These are phyloP conservation scores for Clarias macrocephalus DNA, from an alignment of 2,113 vertebrate genomes.

Conservation along the genomic window DNA sequence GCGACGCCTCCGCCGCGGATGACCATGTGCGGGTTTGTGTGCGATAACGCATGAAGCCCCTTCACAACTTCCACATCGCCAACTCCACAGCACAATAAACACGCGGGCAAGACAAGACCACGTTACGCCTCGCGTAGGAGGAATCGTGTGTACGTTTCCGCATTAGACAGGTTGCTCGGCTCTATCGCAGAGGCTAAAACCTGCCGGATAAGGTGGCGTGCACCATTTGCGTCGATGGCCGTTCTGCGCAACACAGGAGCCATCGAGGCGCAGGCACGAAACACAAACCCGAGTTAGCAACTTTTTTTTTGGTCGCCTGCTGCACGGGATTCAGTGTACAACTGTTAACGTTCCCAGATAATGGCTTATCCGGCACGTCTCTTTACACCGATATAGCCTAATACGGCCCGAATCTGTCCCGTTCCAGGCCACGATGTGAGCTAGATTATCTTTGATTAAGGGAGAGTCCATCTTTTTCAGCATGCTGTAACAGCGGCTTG, in stretches of 20 bases:
- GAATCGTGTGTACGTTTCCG: not conserved
- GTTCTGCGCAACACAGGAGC: slow-evolving; percentile 50
- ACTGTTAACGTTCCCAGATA: slow-evolving; percentile 66
- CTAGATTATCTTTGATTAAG: slow-evolving; percentile 70
- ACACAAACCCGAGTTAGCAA: slow-evolving; percentile 36
- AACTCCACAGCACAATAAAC: slow-evolving; percentile 38
- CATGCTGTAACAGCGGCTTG: slow-evolving; percentile 66
- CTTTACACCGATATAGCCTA: slow-evolving; percentile 68
- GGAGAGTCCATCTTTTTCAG: slow-evolving; percentile 62
- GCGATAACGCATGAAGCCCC: slow-evolving; percentile 48
- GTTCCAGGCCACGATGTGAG: slow-evolving; percentile 65
- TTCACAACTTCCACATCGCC: slow-evolving; percentile 37
- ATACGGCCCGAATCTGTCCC: slow-evolving; percentile 65
- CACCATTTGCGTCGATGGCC: slow-evolving; percentile 34
- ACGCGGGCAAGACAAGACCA: not conserved
- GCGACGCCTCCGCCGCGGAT: slow-evolving; percentile 35
- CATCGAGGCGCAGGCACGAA: slow-evolving; percentile 46
- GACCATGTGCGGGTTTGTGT: slow-evolving; percentile 43
- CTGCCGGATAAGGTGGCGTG: slow-evolving; percentile 46
- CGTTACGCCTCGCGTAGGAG: not conserved
- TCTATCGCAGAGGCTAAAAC: slow-evolving; percentile 30
- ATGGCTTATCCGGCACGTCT: slow-evolving; percentile 70
- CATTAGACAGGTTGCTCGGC: not conserved
- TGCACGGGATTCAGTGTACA: slow-evolving; percentile 54
- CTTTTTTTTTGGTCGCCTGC: slow-evolving; percentile 19